These are phyloP conservation scores for Chrysocyon brachyurus DNA, from an alignment of 2,797 vertebrate species.

Conservation along the genomic window DNA sequence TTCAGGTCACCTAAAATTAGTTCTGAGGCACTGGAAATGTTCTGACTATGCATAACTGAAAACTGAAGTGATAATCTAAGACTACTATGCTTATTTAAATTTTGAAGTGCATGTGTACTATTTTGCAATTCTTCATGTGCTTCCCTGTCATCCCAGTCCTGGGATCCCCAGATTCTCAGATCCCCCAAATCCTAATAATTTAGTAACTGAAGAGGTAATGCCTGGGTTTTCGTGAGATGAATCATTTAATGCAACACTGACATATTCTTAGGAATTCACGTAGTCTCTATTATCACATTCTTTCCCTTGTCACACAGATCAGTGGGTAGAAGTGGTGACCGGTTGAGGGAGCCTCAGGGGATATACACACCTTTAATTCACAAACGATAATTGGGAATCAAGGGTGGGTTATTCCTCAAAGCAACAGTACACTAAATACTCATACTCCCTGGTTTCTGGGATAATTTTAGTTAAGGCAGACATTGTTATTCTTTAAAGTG, in stretches of 20 bases:
- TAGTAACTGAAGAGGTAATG: not conserved
- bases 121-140: not conserved
- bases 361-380: not conserved
- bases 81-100: not conserved
- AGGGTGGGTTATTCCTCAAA: not conserved
- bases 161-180: too few species aligned
- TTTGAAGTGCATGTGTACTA: not conserved
- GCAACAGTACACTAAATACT: not conserved
- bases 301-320: not conserved
- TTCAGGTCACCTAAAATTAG: conserved; percentile 34
- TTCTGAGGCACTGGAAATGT: not conserved
- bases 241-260: not conserved
- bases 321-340: not conserved
- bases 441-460: not conserved
- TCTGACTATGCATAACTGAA: not conserved
- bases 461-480: not conserved
- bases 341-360: not conserved
- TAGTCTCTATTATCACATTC: not conserved
- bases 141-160: rapidly evolving
- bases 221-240: not conserved
- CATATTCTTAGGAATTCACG: not conserved
- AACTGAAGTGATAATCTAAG: not conserved
- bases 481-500: not conserved
- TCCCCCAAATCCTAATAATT: not conserved
- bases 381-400: not conserved